A percentile compares a stretch with the other conserved stretches of the same genome.
These are phyloP conservation scores for Leucoraja ocellata DNA, from an alignment of 2,797 vertebrate genomes.

Conservation along the genomic window DNA sequence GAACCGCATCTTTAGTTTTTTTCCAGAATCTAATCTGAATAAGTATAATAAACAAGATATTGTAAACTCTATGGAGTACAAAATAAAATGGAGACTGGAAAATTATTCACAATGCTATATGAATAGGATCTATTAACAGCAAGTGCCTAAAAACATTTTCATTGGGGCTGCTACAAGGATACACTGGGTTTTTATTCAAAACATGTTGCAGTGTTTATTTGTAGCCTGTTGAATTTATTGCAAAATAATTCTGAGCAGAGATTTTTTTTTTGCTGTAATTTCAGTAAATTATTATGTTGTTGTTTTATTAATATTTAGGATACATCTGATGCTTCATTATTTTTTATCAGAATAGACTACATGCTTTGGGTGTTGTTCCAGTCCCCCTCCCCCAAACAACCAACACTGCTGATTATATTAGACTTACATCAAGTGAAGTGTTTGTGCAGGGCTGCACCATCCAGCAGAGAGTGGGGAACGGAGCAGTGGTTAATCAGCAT, in stretches of 20 bases:
- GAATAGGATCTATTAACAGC: conserved; percentile 29
- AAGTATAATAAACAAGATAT: neutral
- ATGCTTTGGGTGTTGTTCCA: conserved; percentile 6
- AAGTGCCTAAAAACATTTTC: neutral
- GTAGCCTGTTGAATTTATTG: conserved; percentile 12
- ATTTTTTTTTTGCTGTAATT: conserved; percentile 1
- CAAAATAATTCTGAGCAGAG: conserved; percentile 1
- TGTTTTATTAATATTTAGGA: neutral
- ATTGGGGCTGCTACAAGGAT: neutral
- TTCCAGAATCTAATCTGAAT: neutral
- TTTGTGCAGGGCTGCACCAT: conserved; percentile 30
- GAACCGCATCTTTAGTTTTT: neutral
- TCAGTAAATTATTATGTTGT: neutral
- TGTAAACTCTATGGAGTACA: neutral
- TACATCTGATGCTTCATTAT: neutral
- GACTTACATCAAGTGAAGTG: conserved; percentile 19
- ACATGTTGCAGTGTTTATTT: neutral
- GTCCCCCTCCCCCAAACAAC: neutral
- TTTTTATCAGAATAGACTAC: neutral
- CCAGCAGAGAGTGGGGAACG: conserved; percentile 9
- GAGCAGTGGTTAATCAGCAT: conserved; percentile 18
- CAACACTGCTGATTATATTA: conserved; percentile 31
- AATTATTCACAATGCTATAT: conserved; percentile 26
- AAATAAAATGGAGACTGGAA: conserved; percentile 37
- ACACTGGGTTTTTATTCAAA: neutral